These are phyloP conservation scores for Flexamia atlantica DNA, from an alignment of 2,888 invertebrate species.

Conservation along the genomic window DNA sequence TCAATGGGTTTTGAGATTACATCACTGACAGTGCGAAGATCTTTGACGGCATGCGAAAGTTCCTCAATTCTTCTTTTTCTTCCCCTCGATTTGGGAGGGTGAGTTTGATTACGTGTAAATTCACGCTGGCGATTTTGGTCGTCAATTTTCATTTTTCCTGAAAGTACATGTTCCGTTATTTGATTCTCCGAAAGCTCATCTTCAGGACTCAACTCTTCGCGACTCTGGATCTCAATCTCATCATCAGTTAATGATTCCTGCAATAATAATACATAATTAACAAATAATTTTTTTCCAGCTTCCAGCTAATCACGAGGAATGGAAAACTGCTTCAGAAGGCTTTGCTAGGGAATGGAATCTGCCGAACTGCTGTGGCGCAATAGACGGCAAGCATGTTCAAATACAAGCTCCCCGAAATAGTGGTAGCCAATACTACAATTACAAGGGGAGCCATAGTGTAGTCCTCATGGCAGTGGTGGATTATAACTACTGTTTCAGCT, in stretches of 20 bases:
- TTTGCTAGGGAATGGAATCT: constrained; percentile 69
- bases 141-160: too few relatives aligned
- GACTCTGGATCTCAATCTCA: too few relatives aligned
- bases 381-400: constrained; percentile 70
- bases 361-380: constrained; percentile 69
- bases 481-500: constrained; percentile 67
- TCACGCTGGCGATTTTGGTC: too few relatives aligned
- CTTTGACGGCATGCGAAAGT: too few relatives aligned
- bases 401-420: constrained; percentile 68
- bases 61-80: too few relatives aligned
- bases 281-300: constrained; percentile 47
- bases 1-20: too few relatives aligned
- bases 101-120: too few relatives aligned
- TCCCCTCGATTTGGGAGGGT: too few relatives aligned
- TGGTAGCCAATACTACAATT: constrained; percentile 69
- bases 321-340: constrained; percentile 7
- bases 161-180: too few relatives aligned
- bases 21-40: too few relatives aligned
- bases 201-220: too few relatives aligned
- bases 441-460: constrained; percentile 69
- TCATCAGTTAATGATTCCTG: constrained; percentile 6
- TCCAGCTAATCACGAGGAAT: constrained; percentile 60
- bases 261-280: constrained; percentile 11
- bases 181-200: too few relatives aligned
- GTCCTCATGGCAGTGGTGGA: constrained; percentile 70